Evolutionary conservation across 2,888 invertebrate genomes (phyloP), one percentile per base, ranked within the genome.

Genomic region (Fissipunctia ypsillon): DNA sequence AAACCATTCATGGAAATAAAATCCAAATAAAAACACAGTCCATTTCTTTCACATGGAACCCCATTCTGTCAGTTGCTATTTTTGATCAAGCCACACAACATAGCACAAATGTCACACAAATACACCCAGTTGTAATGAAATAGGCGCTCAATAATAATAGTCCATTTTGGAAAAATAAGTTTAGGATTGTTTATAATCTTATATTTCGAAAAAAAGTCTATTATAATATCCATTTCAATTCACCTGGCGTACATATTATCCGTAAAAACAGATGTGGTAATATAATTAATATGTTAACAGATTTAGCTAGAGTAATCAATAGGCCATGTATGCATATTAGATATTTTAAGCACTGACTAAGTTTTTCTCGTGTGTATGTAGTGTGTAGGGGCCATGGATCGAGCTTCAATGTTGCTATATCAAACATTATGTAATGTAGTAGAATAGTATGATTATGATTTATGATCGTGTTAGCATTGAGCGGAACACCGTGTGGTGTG

Each of bases 1-100:
- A 91, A 87, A 84, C 79, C 84, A 83, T 83, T 80, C 77, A 83
- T 70, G 57, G 76, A 70, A 69, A 83, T 54, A 31, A 81, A 84
- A 74, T 69, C 31, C 52, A 73, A 66, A 74, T 69, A 74, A 76
- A 73, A 80, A 72, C 71, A 73, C 73, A 78, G 69, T 82, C 59
- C 71, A 69, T 69, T 57, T 70, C 60, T 70, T 61, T 80, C 65
- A 80, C 78, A 80, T 83, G 69, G 75, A 56, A 54, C 75, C 74
- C 75, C 73, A 82, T 77, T 85, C 81, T 73, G 73, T 81, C 66
- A 84, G 87, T 75, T 76, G 72, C 80, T 73, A 70, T 64, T 68
- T 71, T 78, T 61, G 70, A 81, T 74, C 54, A 87, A 87, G 85
- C 85, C 83, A 87, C 85, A 87, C 80, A 78, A 69, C 63, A 76